These are phyloP conservation scores for Poecilia wingei DNA, from an alignment of 2,797 vertebrate species.

Conservation along the genomic window DNA sequence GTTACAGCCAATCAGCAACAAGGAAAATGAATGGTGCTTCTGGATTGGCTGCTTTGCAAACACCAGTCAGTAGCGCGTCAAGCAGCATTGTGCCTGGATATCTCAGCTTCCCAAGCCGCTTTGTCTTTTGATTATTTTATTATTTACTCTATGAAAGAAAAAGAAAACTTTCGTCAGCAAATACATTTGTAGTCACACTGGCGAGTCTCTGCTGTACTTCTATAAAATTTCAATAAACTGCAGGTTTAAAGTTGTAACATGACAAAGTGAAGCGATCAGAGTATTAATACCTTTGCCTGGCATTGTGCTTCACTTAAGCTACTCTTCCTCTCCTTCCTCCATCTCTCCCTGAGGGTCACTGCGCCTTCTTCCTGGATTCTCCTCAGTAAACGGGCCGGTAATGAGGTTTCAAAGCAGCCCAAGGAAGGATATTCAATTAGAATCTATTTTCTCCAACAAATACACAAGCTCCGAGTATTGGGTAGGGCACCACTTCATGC, in stretches of 20 bases:
- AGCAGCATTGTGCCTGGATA: background rate
- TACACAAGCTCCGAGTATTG: constrained; percentile 42
- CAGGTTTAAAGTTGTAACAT: background rate
- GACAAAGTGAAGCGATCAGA: constrained; percentile 4
- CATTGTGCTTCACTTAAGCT: constrained; percentile 6
- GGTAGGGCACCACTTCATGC: constrained; percentile 13
- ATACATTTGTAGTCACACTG: background rate
- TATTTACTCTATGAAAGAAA: background rate
- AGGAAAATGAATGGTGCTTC: background rate
- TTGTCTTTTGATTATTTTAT: background rate
- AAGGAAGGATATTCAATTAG: constrained; percentile 57
- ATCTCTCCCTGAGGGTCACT: constrained; percentile 24
- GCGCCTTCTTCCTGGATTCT: constrained; percentile 43
- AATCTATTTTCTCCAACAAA: constrained; percentile 41
- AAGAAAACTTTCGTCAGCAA: background rate
- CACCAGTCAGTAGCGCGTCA: background rate
- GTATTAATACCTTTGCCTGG: constrained; percentile 23
- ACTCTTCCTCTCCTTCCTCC: constrained; percentile 4
- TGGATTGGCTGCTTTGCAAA: background rate
- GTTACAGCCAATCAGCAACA: background rate
- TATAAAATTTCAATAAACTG: background rate
- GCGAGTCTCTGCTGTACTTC: background rate
- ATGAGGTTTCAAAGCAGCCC: constrained; percentile 52
- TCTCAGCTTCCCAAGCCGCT: background rate
- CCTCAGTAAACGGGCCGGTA: constrained; percentile 33